Evolutionary conservation across 1,140 invertebrate species (phyloP).

Genomic region (Bombus confusus): DNA sequence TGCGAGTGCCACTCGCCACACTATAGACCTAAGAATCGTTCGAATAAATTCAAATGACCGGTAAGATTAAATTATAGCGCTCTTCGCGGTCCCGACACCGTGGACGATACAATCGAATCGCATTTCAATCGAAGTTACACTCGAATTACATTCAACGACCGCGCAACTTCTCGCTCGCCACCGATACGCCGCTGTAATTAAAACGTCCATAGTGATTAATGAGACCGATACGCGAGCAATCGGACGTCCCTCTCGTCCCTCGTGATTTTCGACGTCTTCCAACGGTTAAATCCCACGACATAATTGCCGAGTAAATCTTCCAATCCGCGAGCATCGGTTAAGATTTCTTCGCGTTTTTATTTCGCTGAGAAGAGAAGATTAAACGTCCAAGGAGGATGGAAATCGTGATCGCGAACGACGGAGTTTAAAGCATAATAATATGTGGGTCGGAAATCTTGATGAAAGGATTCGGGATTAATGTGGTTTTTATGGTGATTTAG

Average conservation of each 20-base stretch:
- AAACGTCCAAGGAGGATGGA: background rate
- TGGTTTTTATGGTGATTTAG: background rate
- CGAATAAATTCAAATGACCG: conserved; percentile 19
- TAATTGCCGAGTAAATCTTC: conserved; percentile 14
- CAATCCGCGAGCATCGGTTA: background rate
- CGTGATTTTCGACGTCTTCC: conserved; percentile 7
- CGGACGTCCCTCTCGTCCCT: background rate
- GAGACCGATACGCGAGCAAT: conserved; percentile 58
- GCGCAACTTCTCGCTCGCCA: conserved; percentile 32
- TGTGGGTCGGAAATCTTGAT: too few species aligned
- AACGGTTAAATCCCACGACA: background rate
- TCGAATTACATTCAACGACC: conserved; percentile 56
- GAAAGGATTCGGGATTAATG: background rate
- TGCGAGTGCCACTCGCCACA: background rate
- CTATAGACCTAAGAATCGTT: background rate
- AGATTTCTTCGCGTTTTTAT: background rate
- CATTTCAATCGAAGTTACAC: conserved; percentile 52
- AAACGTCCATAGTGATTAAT: conserved; percentile 71
- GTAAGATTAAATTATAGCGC: conserved; percentile 4
- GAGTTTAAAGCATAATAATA: background rate
- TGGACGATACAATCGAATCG: conserved; percentile 18
- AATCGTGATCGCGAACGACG: background rate
- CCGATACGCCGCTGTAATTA: conserved; percentile 63
- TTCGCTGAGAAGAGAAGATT: background rate
- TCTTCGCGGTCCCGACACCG: background rate